Evolutionary conservation across 2,797 vertebrate species (phyloP).

Genomic region (Pangasius krempfi): DNA sequence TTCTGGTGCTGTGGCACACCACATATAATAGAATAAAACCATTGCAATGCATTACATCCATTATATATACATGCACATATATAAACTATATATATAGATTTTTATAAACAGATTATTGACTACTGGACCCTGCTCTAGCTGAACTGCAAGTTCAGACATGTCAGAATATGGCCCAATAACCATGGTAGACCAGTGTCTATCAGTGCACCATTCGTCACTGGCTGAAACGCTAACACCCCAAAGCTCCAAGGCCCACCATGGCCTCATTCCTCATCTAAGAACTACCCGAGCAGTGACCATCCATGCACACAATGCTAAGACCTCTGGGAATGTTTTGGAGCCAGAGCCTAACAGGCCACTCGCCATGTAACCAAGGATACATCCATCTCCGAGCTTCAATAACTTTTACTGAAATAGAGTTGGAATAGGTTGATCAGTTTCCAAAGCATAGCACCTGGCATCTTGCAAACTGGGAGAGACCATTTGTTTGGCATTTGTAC

Average conservation of each 20-base stretch:
- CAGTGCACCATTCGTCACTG: conserved; percentile 72
- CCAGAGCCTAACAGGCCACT: conserved; percentile 55
- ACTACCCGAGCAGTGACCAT: conserved; percentile 73
- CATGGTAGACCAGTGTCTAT: conserved; percentile 68
- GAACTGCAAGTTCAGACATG: neutral
- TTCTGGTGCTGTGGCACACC: neutral
- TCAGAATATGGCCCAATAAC: conserved; percentile 51
- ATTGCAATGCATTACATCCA: neutral
- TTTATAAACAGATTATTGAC: neutral
- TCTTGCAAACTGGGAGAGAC: conserved; percentile 17
- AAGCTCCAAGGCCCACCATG: conserved; percentile 79
- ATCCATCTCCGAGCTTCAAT: conserved; percentile 59
- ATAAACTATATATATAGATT: neutral
- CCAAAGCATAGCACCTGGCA: conserved; percentile 28
- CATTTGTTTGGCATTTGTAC: conserved; percentile 4
- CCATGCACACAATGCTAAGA: conserved; percentile 66
- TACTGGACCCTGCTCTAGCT: neutral
- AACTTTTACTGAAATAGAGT: conserved; percentile 56
- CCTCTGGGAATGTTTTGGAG: conserved; percentile 71
- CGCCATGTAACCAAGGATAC: conserved; percentile 55
- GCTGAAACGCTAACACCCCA: conserved; percentile 79
- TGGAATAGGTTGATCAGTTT: conserved; percentile 35
- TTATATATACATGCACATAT: neutral
- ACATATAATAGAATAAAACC: neutral
- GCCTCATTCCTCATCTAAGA: conserved; percentile 76